phyloP scores from a whole-genome alignment of 2,113 vertebrate genomes.

The Eulemur rufifrons region DNA sequence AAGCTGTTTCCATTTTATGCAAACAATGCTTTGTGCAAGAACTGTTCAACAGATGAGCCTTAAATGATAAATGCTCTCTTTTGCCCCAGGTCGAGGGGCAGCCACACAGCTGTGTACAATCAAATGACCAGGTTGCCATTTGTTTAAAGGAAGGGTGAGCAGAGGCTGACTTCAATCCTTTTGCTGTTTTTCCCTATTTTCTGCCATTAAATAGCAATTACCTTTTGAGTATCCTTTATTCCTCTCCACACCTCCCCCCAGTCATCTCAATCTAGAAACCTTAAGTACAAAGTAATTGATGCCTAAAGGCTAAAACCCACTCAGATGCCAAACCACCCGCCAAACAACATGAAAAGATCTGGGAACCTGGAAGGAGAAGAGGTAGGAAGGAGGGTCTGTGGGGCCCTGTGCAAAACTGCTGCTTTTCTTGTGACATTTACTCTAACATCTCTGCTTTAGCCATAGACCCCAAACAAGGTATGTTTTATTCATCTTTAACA shows the following conservation, averaged over 20 bases:
- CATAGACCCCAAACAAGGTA: not conserved
- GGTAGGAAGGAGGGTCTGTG: not conserved
- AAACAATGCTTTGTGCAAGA: not conserved
- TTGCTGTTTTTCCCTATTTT: not conserved
- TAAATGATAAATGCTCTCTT: not conserved
- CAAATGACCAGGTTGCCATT: not conserved
- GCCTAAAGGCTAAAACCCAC: not conserved
- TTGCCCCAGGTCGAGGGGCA: not conserved
- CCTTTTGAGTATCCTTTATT: not conserved
- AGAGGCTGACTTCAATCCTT: not conserved
- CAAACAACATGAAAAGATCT: not conserved
- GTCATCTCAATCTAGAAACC: not conserved
- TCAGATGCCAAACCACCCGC: not conserved
- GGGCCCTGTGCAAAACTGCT: not conserved
- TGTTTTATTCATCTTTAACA: slow-evolving; percentile 34
- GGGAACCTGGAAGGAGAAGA: not conserved
- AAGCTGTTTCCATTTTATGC: not conserved
- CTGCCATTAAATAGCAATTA: not conserved
- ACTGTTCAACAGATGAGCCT: not conserved
- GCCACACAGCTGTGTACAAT: not conserved
- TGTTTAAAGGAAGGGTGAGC: not conserved
- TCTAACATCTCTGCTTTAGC: not conserved
- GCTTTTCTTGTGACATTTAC: not conserved
- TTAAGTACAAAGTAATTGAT: not conserved
- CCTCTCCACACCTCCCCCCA: not conserved